A percentile compares a stretch with the other conserved stretches of the same genome.
Evolutionary conservation across 2,888 invertebrate species (phyloP).

Genomic region (Caenorhabditis sp.): DNA sequence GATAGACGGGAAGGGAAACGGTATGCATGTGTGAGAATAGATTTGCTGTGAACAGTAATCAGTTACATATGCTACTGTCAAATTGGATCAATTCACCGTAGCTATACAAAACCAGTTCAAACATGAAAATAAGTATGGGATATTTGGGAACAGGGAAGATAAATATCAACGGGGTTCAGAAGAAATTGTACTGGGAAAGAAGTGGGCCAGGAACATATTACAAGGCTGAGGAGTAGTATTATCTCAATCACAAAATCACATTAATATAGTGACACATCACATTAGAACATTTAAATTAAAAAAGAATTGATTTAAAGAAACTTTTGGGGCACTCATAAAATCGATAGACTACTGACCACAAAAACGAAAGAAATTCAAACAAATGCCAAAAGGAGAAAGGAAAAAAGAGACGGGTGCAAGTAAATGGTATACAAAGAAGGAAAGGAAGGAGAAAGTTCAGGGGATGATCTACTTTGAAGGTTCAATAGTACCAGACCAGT

Average conservation of each 20-base stretch:
- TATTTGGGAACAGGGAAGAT: not conserved
- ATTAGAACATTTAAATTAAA: constrained; percentile 40
- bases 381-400: constrained; percentile 46
- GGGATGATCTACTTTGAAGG: constrained; percentile 22
- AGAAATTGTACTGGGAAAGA: constrained; percentile 36
- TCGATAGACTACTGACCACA: constrained; percentile 50
- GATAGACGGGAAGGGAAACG: constrained; percentile 27
- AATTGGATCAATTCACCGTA: constrained; percentile 37
- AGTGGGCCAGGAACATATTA: not conserved
- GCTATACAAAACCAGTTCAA: constrained; percentile 53
- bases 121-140: constrained; percentile 17
- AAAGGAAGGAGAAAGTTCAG: not conserved
- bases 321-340: constrained; percentile 24
- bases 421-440: constrained; percentile 14
- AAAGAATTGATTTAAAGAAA: constrained; percentile 40
- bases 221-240: not conserved
- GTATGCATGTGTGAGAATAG: constrained; percentile 20
- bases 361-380: constrained; percentile 54
- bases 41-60: constrained; percentile 21
- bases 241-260: constrained; percentile 52
- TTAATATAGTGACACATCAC: constrained; percentile 44
- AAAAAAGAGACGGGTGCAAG: constrained; percentile 27
- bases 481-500: constrained; percentile 51
- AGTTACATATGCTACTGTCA: constrained; percentile 46
- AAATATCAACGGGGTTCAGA: not conserved